These are phyloP conservation scores for Manis crassicaudata DNA, from an alignment of 2,797 vertebrate species.

Conservation along the genomic window DNA sequence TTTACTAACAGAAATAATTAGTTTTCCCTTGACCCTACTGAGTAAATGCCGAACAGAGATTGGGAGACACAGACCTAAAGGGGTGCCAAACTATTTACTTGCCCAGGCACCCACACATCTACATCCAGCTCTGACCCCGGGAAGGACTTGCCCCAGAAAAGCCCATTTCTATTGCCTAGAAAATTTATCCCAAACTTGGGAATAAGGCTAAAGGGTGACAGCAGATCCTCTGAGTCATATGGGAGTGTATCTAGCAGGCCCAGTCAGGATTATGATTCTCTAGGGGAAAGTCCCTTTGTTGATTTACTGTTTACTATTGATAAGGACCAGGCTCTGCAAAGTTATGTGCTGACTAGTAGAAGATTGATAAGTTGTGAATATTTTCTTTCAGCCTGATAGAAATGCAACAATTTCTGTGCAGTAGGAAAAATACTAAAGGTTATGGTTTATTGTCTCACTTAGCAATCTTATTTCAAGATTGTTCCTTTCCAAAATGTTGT, in stretches of 20 bases:
- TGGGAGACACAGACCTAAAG: background rate
- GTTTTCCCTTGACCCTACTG: background rate
- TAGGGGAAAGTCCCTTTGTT: background rate
- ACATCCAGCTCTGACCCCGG: background rate
- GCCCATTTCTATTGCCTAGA: background rate
- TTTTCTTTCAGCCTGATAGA: background rate
- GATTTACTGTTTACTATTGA: background rate
- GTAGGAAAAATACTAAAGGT: background rate
- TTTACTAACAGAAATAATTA: background rate
- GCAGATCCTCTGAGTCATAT: background rate
- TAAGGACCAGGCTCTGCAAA: background rate
- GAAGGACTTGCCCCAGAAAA: background rate
- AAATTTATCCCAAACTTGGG: background rate
- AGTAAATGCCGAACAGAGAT: background rate
- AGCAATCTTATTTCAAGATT: background rate
- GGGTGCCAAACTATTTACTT: too few relatives aligned
- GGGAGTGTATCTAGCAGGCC: background rate
- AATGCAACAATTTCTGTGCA: background rate
- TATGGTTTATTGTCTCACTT: background rate
- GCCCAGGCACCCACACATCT: accelerated
- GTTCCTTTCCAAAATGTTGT: background rate
- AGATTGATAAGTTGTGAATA: background rate
- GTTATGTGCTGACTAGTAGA: background rate
- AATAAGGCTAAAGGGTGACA: background rate
- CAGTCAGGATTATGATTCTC: background rate